These are phyloP conservation scores for Tympanuchus pallidicinctus DNA, from an alignment of 2,113 vertebrate species.

Conservation along the genomic window DNA sequence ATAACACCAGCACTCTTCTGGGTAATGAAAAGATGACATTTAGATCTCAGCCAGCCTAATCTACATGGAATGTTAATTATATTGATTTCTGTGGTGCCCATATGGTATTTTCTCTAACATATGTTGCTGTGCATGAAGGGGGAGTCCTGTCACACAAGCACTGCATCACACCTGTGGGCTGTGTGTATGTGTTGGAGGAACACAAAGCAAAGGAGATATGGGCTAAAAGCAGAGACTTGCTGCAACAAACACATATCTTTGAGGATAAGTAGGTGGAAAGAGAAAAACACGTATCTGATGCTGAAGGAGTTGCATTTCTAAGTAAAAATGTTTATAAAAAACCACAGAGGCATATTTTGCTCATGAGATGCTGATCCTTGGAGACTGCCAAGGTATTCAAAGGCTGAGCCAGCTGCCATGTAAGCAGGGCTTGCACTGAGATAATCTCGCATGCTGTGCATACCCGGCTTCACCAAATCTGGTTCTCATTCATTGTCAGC, in stretches of 20 bases:
- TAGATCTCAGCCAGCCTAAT: neutral
- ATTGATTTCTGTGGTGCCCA: neutral
- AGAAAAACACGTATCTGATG: conserved; percentile 5
- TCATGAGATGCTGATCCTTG: conserved; percentile 50
- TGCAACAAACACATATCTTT: neutral
- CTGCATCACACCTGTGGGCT: neutral
- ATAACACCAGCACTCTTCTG: neutral
- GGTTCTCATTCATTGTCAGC: conserved; percentile 53
- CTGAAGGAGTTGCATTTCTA: conserved; percentile 14
- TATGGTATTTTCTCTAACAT: neutral
- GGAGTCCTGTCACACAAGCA: neutral
- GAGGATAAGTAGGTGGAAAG: conserved; percentile 29
- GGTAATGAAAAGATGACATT: neutral
- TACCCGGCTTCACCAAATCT: conserved; percentile 50
- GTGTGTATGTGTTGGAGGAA: neutral
- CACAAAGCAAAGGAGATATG: neutral
- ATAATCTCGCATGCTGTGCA: conserved; percentile 48
- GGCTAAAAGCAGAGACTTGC: conserved; percentile 9
- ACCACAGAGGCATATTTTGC: conserved; percentile 50
- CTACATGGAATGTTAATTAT: neutral
- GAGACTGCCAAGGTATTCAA: conserved; percentile 60
- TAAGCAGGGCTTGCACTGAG: conserved; percentile 44
- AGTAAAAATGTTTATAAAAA: conserved; percentile 47
- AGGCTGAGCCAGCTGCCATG: conserved; percentile 44
- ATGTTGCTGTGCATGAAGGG: neutral